Conservation (phyloP, 2,797 vertebrate genomes). For the Onychomys leucogaster region DNA sequence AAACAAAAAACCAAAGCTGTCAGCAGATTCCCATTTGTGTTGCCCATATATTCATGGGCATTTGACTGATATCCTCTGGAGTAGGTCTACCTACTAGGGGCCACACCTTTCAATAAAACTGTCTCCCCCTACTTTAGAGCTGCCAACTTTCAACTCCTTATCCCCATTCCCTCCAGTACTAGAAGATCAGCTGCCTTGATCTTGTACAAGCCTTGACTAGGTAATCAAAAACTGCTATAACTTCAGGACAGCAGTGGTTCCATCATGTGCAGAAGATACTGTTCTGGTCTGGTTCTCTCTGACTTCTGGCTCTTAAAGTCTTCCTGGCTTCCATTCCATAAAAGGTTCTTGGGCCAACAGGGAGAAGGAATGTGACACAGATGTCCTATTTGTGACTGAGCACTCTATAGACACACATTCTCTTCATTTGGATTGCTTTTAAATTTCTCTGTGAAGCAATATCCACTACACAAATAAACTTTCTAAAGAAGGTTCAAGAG, state of each 20-base stretch:
- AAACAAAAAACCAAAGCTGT: neutral
- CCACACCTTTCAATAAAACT: neutral
- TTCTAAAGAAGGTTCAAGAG: neutral
- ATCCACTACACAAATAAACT: neutral
- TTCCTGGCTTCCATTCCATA: neutral
- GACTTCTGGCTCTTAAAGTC: neutral
- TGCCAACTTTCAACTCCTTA: neutral
- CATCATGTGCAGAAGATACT: neutral
- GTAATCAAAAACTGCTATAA: neutral
- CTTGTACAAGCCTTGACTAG: neutral
- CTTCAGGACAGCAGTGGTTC: neutral
- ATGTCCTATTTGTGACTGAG: neutral
- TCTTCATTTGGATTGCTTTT: neutral
- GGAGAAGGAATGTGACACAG: neutral
- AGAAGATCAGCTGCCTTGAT: neutral
- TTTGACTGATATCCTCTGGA: neutral
- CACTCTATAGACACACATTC: neutral
- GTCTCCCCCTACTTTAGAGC: neutral
- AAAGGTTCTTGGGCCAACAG: accelerated
- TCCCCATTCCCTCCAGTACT: neutral
- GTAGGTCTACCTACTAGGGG: neutral
- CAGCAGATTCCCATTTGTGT: neutral
- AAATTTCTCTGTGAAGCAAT: neutral
- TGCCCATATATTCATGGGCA: neutral
- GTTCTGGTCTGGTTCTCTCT: neutral